A percentile compares a stretch with the other conserved stretches of the same genome.
These are phyloP conservation scores for Cecidostiba fungosa DNA, from an alignment of 2,888 invertebrate genomes.

Conservation along the genomic window DNA sequence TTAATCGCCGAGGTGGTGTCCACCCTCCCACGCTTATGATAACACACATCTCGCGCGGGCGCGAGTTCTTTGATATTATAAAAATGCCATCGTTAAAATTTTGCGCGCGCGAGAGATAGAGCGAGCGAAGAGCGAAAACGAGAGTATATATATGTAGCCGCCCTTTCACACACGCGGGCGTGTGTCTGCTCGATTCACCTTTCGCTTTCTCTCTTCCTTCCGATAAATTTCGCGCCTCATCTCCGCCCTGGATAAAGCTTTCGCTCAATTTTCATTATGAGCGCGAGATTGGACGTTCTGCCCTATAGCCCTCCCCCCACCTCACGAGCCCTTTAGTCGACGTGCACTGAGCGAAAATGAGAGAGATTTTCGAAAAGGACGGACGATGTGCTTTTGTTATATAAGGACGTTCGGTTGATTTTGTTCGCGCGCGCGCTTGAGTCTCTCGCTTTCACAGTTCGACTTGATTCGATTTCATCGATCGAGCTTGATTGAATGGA, in stretches of 20 bases:
- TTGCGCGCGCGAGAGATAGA: not conserved
- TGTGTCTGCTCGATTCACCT: not conserved
- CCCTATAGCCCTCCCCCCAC: not conserved
- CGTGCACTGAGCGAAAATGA: not conserved
- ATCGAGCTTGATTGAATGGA: not conserved
- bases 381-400: constrained; percentile 2
- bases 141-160: not conserved
- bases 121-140: not conserved
- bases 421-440: not conserved
- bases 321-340: not conserved
- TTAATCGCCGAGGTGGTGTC: constrained; percentile 21
- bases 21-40: not conserved
- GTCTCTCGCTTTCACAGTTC: not conserved
- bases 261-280: constrained; percentile 46
- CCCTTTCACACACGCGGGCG: constrained; percentile 44
- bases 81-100: constrained; percentile 9
- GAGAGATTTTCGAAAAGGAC: not conserved
- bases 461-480: not conserved
- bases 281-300: constrained; percentile 40
- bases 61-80: constrained; percentile 22
- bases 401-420: not conserved
- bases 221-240: constrained; percentile 44
- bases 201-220: constrained; percentile 32
- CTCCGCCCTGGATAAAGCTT: constrained; percentile 43
- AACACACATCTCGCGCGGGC: constrained; percentile 43